Base-by-base conservation (phyloP, 1,140 invertebrate genomes). In the Drosophila hydei region DNA sequence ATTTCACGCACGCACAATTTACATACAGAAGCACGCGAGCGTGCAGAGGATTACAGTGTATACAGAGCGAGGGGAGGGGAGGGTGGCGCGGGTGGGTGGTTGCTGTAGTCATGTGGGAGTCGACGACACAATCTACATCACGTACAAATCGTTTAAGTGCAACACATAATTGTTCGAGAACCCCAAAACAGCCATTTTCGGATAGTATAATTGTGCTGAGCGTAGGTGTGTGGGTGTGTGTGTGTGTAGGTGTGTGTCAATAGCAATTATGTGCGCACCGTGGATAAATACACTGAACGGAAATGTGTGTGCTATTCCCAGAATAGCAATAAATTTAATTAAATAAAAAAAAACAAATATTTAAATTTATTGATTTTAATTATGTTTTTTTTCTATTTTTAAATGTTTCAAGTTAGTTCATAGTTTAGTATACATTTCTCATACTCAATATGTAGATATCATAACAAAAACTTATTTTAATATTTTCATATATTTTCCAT, bases 1-100 rank as follows among this genome's bases (percentile, higher is more conserved):
- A 88, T 88, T 88, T 88, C 83, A 88, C 83, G 83, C 83, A 88
- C 83, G 83, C 83, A 88, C 75, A 88, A 88, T 88, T 88, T 88
- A 88, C 83, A 88, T 88, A 75, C 67, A 58, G 58, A 62, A 56
- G 75, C 75, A 81, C 77, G 72, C 64, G 54, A 85, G 77, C 73
- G 67, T 87, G 68, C 50, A 59, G 40, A 23, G 72, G 52, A 63
- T 47, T 62, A 42, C 38, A 18, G 38, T 64, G 40, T 11, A 43
- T 40, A 45, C 12, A 19, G 65, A 43, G 11, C 19, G 30, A 43
- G 36, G 14, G 14, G 40, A 21, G 54, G 7, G 21, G 16, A 30
- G 38, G 45, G 61, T 33, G 4, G 48, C 9, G 4, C 18, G 8
- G 11, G 7, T 9, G 18, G 21, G 33, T 19, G 30, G 23, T 33